These are phyloP conservation scores for Cinclus mexicanus DNA, from an alignment of 2,113 vertebrate species.

Conservation along the genomic window DNA sequence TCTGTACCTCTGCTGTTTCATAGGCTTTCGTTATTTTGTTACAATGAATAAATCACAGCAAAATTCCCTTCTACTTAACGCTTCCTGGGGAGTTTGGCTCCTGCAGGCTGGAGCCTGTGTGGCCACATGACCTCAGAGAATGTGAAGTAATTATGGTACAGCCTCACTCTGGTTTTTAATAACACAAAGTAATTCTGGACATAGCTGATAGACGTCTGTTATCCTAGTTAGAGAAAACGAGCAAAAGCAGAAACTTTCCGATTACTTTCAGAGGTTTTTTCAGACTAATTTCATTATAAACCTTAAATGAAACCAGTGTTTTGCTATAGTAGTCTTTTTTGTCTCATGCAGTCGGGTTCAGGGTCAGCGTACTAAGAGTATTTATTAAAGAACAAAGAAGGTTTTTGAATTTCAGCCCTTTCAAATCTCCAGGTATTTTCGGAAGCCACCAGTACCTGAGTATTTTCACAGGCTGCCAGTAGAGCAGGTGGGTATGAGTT, in stretches of 20 bases:
- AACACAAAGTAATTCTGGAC: neutral
- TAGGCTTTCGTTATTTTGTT: constrained; percentile 36
- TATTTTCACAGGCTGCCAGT: neutral
- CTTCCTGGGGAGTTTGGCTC: neutral
- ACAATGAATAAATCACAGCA: neutral
- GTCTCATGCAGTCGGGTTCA: neutral
- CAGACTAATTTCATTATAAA: neutral
- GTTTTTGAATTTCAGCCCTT: neutral
- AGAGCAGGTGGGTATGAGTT: neutral
- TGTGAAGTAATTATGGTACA: neutral
- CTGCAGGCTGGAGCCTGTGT: neutral
- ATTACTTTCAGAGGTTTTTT: neutral
- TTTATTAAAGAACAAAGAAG: neutral
- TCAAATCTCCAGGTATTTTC: neutral
- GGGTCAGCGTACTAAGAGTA: neutral
- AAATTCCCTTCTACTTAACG: neutral
- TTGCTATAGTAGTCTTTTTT: neutral
- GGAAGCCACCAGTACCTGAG: neutral
- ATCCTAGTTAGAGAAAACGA: neutral
- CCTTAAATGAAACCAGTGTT: neutral
- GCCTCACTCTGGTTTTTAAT: neutral
- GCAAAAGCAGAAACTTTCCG: neutral
- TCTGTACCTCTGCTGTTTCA: constrained; percentile 20
- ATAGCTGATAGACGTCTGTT: neutral
- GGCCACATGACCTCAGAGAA: neutral